A percentile compares a stretch with the other conserved stretches of the same genome.
Evolutionary conservation across 2,797 vertebrate genomes (phyloP).

Genomic region (Coregonus sp.): DNA sequence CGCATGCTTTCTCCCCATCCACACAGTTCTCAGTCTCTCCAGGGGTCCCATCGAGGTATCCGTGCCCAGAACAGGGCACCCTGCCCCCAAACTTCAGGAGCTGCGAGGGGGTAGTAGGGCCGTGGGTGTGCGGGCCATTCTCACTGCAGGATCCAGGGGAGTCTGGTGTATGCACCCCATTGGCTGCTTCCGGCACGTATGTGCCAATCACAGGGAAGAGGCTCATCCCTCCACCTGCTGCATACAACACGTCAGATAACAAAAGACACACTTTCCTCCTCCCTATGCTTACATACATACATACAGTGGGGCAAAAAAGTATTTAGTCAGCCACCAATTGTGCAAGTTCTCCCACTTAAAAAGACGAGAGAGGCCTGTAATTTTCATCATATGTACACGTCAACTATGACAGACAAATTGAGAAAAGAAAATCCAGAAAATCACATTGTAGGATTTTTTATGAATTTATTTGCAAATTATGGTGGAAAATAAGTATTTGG

Average conservation of each 20-base stretch:
- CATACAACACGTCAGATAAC: conserved; percentile 17
- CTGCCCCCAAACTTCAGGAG: conserved; percentile 57
- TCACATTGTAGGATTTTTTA: no score
- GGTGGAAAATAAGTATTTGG: no score
- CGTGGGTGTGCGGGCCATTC: conserved; percentile 53
- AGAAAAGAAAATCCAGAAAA: no score
- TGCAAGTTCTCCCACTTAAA: no score
- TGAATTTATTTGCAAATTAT: no score
- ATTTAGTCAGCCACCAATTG: no score
- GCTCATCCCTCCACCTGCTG: conserved; percentile 82
- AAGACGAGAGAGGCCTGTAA: no score
- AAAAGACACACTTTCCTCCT: background rate
- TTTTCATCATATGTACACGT: no score
- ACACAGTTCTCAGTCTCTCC: conserved; percentile 46
- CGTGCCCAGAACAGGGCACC: conserved; percentile 48
- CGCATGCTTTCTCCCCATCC: conserved; percentile 34
- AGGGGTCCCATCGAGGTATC: conserved; percentile 28
- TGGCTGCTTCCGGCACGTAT: conserved; percentile 73
- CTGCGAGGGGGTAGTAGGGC: conserved; percentile 13
- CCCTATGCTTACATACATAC: background rate
- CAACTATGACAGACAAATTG: no score
- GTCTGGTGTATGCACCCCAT: conserved; percentile 64
- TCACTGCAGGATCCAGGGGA: conserved; percentile 46
- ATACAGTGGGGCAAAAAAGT: no score
- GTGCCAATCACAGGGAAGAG: conserved; percentile 77